Evolutionary conservation across 2,888 invertebrate genomes (phyloP).

Genomic region (Trissolcus japonicus): DNA sequence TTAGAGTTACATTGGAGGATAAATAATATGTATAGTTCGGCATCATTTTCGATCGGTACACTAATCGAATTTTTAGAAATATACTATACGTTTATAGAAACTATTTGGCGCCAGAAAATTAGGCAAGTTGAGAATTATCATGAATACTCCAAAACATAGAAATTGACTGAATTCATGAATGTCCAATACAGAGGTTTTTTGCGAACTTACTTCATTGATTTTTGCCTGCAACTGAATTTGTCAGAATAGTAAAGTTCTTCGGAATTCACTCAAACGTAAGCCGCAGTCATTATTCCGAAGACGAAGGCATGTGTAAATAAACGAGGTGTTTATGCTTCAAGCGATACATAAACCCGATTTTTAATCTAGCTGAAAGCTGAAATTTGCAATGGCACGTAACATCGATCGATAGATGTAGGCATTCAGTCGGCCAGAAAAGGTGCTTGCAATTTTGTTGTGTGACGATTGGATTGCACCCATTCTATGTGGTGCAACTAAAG

Average conservation of each 20-base stretch:
- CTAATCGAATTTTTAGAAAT: conserved; percentile 25
- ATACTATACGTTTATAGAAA: conserved; percentile 4
- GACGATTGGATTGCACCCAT: too few relatives aligned
- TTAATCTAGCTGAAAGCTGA: conserved; percentile 72
- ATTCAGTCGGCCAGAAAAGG: conserved; percentile 50
- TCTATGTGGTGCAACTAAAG: too few relatives aligned
- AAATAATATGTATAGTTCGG: background rate
- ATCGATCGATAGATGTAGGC: conserved; percentile 61
- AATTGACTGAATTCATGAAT: too few relatives aligned
- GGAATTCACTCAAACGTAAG: conserved; percentile 32
- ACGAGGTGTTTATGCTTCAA: conserved; percentile 56
- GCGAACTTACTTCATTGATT: too few relatives aligned
- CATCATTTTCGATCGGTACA: conserved; percentile 24
- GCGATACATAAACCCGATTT: conserved; percentile 65
- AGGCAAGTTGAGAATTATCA: too few relatives aligned
- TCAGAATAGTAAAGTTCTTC: conserved; percentile 23
- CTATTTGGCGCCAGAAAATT: too few relatives aligned
- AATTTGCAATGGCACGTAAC: conserved; percentile 65
- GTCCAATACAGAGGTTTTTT: conserved; percentile 7
- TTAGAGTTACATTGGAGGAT: conserved; percentile 61
- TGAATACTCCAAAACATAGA: too few relatives aligned
- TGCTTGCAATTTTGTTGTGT: conserved; percentile 50
- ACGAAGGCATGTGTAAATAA: conserved; percentile 63
- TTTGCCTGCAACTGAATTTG: conserved; percentile 8
- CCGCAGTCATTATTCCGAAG: conserved; percentile 61